Evolutionary conservation across 2,797 vertebrate genomes (phyloP).

Genomic region (Notolabrus celidotus): DNA sequence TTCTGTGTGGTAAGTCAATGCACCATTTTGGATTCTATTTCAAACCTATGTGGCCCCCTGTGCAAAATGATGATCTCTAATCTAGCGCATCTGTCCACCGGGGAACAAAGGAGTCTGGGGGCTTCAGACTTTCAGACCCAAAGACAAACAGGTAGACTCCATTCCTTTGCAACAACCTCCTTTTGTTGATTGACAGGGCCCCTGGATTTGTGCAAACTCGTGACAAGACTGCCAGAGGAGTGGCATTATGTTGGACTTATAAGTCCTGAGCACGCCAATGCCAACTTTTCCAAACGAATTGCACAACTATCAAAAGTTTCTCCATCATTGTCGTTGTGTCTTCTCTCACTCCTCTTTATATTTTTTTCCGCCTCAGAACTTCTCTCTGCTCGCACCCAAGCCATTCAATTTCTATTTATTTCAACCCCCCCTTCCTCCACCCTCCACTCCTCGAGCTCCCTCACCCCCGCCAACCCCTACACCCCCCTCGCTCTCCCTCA

Average conservation of each 20-base stretch:
- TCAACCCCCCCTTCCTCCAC: conserved; percentile 41
- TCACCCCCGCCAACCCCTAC: conserved; percentile 26
- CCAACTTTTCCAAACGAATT: conserved; percentile 85
- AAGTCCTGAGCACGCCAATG: conserved; percentile 68
- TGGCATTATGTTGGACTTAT: conserved; percentile 77
- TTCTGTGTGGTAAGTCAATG: conserved; percentile 18
- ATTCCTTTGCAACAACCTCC: conserved; percentile 71
- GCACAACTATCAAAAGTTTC: conserved; percentile 88
- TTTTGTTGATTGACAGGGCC: conserved; percentile 78
- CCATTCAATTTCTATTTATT: conserved; percentile 89
- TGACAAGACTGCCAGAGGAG: conserved; percentile 79
- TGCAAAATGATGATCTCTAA: conserved; percentile 48
- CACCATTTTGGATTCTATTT: conserved; percentile 37
- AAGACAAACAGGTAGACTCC: conserved; percentile 74
- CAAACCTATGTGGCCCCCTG: conserved; percentile 28
- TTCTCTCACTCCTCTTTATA: conserved; percentile 79
- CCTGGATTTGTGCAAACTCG: conserved; percentile 73
- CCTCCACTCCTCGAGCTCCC: conserved; percentile 52
- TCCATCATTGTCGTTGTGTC: conserved; percentile 85
- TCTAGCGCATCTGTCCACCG: conserved; percentile 40
- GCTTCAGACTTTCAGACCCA: conserved; percentile 39
- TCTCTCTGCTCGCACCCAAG: conserved; percentile 81
- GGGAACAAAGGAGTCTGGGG: conserved; percentile 47
- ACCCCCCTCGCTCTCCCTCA: conserved; percentile 48
- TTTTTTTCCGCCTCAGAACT: conserved; percentile 86